Evolutionary conservation across 2,888 invertebrate species (phyloP), one percentile per base, ranked within the genome.

Genomic region (Drosophila lutescens): DNA sequence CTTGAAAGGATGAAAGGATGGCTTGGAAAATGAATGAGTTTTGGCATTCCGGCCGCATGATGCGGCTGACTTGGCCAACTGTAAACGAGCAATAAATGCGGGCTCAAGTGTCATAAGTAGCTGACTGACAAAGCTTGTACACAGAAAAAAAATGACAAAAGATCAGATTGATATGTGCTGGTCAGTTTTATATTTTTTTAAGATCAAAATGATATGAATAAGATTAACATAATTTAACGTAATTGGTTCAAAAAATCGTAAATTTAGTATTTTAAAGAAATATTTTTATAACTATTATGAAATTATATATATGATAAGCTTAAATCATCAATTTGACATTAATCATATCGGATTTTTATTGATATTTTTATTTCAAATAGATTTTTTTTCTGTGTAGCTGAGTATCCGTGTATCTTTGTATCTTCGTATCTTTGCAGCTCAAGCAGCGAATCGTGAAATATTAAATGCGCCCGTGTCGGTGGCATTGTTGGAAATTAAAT

Each of bases 401-500:
- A 69, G 53, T 63, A 58, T 69, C 49, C 74, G 43, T 68, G 58
- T 57, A 3, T 12, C 34, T 12, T 34, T 34, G 34, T 34, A 34
- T 34, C 34, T 12, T 56, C 63, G 75, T 80, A 54, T 58, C 65
- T 65, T 60, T 65, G 30, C 23, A 54, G 69, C 54, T 59, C 56
- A 62, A 67, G 55, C 76, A 46, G 60, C 71, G 73, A 86, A 74
- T 81, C 82, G 86, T 89, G 58, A 78, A 83, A 83, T 89, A 83
- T 89, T 87, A 89, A 83, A 81, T 74, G 70, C 79, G 73, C 74
- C 65, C 55, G 71, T 51, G 43, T 49, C 44, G 34, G 38, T 46
- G 47, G 65, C 74, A 71, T 81, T 87, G 89, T 79, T 73, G 50
- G 50, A 89, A 89, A 89, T 83, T 78, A 83, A 83, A 83, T 81